A percentile compares a stretch with the other conserved stretches of the same genome.
Conservation (phyloP, 2,113 vertebrate genomes). For the Siniperca knerii region DNA sequence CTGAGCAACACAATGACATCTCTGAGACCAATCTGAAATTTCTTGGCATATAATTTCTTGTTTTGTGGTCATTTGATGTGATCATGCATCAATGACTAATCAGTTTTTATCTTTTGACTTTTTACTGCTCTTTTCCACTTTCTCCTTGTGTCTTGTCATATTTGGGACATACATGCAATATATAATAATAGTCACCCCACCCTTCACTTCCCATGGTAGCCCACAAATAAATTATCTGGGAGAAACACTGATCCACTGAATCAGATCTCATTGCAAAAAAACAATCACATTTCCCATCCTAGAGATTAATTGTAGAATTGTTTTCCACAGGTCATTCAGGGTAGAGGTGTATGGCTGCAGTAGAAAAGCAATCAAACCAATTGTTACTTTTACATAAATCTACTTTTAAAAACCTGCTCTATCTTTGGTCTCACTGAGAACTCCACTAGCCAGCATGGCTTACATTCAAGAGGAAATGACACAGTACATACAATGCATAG, state of each 20-base stretch:
- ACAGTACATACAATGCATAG: slow-evolving; percentile 40
- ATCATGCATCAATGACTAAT: background rate
- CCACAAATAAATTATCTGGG: slow-evolving; percentile 11
- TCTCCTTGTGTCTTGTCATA: background rate
- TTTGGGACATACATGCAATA: background rate
- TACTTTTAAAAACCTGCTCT: slow-evolving; percentile 38
- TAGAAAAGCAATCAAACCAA: slow-evolving; percentile 10
- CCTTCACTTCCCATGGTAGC: slow-evolving; percentile 4
- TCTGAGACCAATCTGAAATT: background rate
- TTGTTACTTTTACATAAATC: slow-evolving; percentile 15
- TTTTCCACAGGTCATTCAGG: background rate
- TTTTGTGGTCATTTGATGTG: background rate
- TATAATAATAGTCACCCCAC: slow-evolving; percentile 8
- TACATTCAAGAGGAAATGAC: slow-evolving; percentile 48
- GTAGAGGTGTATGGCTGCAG: background rate
- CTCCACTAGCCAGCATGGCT: slow-evolving; percentile 48
- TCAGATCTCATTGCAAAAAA: background rate
- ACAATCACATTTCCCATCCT: background rate
- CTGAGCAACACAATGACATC: slow-evolving; percentile 1
- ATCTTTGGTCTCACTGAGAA: slow-evolving; percentile 40
- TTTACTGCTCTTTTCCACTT: no score
- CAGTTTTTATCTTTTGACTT: no score
- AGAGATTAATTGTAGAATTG: background rate
- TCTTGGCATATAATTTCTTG: background rate
- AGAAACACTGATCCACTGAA: slow-evolving; percentile 14